Evolutionary conservation across 2,797 vertebrate genomes (phyloP), one percentile per base, ranked within the genome.

Genomic region (Thunnus albacares): DNA sequence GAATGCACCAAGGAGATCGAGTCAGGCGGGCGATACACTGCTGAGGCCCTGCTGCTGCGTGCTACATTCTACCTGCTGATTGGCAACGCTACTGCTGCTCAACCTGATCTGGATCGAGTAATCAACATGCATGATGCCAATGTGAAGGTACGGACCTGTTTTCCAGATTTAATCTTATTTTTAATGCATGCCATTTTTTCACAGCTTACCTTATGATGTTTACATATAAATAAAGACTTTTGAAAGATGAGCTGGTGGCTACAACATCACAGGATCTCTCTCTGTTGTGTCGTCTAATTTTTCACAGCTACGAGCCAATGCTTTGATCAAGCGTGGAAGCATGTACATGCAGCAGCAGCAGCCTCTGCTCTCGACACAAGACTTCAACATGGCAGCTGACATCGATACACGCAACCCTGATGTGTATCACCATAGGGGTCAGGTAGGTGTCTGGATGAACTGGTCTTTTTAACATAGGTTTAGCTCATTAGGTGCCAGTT

Each of bases 291-390:
- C 0, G 5, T 45, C 12, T 43, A 0, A 1, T 47, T 47, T 47
- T 13, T 43, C 24, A 0, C 89, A 99, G 98, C 95, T 99, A 61
- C 95, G 95, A 86, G 98, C 98, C 79, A 99, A 99, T 38, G 98
- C 98, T 26, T 92, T 99, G 69, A 99, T 99, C 92, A 99, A 99
- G 81, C 96, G 98, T 55, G 98, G 98, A 22, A 99, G 98, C 84
- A 99, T 99, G 98, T 96, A 97, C 90, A 99, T 99, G 98, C 98
- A 99, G 82, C 98, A 99, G 91, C 98, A 99, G 94, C 97, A 98
- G 68, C 97, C 98, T 0, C 18, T 94, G 81, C 91, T 97, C 30
- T 99, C 98, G 3, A 99, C 98, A 11, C 97, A 98, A 82, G 98
- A 99, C 64, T 99, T 99, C 71, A 98, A 99, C 93, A 97, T 95